Evolutionary conservation across 2,797 vertebrate species (phyloP).

Genomic region (Lycodopsis pacificus): DNA sequence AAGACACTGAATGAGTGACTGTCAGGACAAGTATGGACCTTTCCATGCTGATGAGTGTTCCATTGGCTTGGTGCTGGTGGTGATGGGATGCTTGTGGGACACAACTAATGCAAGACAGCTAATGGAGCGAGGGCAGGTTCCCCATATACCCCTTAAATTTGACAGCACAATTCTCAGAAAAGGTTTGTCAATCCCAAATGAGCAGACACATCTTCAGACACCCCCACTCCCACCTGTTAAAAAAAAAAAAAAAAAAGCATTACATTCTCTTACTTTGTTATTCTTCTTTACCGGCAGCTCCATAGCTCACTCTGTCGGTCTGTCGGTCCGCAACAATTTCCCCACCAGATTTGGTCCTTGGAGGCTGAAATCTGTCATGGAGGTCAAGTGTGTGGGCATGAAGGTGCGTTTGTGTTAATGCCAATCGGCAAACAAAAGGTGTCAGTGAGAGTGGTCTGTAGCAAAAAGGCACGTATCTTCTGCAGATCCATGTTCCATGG

Average conservation of each 20-base stretch:
- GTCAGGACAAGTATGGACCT: background rate
- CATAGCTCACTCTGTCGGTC: background rate
- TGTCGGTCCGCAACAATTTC: background rate
- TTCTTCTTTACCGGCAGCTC: background rate
- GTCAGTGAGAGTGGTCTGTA: background rate
- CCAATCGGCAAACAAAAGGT: background rate
- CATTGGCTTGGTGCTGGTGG: background rate
- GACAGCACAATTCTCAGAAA: background rate
- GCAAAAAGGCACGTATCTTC: background rate
- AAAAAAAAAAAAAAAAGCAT: background rate
- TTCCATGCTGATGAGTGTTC: slow-evolving; percentile 3
- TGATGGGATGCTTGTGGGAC: slow-evolving; percentile 26
- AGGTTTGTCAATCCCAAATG: background rate
- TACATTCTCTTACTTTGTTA: background rate
- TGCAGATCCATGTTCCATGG: background rate
- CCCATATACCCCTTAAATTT: background rate
- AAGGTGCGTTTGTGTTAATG: background rate
- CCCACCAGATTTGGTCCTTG: background rate
- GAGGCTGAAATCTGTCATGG: background rate
- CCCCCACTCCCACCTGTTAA: too few species aligned
- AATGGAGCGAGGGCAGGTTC: background rate
- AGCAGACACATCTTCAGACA: background rate
- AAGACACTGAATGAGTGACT: slow-evolving; percentile 17
- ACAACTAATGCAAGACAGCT: background rate
- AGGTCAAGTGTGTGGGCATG: background rate